Percentiles rank a stretch among this genome's conserved stretches.
These are phyloP conservation scores for Limnothrissa miodon DNA, from an alignment of 2,113 vertebrate species.

Conservation along the genomic window DNA sequence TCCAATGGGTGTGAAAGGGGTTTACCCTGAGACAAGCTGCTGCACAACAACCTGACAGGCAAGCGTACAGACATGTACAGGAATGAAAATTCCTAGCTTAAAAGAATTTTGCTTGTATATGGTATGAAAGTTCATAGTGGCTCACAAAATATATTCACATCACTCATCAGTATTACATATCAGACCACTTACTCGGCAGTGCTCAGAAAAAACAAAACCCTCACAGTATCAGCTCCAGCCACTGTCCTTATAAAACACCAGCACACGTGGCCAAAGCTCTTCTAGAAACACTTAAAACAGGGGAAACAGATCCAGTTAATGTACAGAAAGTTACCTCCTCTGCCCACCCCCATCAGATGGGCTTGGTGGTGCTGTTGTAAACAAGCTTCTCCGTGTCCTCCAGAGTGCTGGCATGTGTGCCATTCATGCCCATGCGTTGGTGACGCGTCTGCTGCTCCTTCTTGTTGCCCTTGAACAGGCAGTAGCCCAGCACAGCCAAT, in stretches of 20 bases:
- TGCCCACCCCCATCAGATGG: constrained; percentile 74
- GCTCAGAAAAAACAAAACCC: neutral
- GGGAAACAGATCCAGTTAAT: neutral
- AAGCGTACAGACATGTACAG: constrained; percentile 30
- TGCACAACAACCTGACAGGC: constrained; percentile 25
- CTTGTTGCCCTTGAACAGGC: constrained; percentile 75
- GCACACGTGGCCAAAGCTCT: neutral
- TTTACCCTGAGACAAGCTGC: constrained; percentile 48
- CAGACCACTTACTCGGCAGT: neutral
- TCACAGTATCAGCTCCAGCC: neutral
- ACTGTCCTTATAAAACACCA: neutral
- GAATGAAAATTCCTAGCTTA: constrained; percentile 9
- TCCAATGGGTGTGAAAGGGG: neutral
- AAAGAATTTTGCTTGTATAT: neutral
- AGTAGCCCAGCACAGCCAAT: constrained; percentile 77
- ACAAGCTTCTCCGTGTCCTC: constrained; percentile 85
- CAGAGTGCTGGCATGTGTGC: constrained; percentile 64
- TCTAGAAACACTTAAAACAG: neutral
- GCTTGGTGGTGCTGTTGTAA: constrained; percentile 86
- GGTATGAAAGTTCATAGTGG: constrained; percentile 17
- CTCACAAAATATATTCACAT: neutral
- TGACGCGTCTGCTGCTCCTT: constrained; percentile 59
- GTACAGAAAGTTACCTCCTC: neutral
- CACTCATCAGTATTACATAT: neutral
- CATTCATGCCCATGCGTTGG: constrained; percentile 72